A percentile compares a stretch with the other conserved stretches of the same genome.
Evolutionary conservation across 2,888 invertebrate genomes (phyloP).

Genomic region (Drosophila mimetica): DNA sequence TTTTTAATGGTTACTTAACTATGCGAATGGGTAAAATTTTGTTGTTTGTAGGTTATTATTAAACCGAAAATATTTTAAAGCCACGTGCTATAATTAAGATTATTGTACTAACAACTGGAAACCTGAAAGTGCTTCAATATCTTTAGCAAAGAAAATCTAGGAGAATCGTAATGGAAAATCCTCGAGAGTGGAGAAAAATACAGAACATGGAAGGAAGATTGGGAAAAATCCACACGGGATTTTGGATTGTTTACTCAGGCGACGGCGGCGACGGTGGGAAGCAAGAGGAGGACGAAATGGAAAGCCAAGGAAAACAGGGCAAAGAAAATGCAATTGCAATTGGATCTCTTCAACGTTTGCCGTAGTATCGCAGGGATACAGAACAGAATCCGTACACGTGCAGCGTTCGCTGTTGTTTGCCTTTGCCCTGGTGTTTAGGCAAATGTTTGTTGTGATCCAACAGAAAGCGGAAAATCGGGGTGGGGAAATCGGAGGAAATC

Average conservation of each 20-base stretch:
- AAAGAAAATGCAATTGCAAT: conserved; percentile 56
- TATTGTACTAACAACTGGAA: background rate
- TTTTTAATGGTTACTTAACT: too few relatives aligned
- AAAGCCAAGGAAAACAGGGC: conserved; percentile 21
- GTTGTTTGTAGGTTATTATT: too few relatives aligned
- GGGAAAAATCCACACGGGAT: conserved; percentile 28
- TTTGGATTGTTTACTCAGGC: conserved; percentile 51
- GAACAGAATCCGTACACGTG: conserved; percentile 15
- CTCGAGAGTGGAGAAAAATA: conserved; percentile 5
- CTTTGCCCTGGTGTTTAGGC: conserved; percentile 49
- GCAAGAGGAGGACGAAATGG: background rate
- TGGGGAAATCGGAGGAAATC: background rate
- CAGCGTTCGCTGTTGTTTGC: conserved; percentile 28
- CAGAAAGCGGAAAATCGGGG: background rate
- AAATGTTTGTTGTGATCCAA: conserved; percentile 60
- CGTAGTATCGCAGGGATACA: conserved; percentile 50
- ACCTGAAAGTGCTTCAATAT: background rate
- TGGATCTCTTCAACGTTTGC: conserved; percentile 56
- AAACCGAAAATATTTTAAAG: too few relatives aligned
- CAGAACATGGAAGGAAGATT: conserved; percentile 5
- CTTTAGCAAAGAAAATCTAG: background rate
- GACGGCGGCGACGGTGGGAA: conserved; percentile 11
- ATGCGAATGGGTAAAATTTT: too few relatives aligned
- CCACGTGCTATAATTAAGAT: background rate
- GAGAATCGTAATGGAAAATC: background rate